Base-by-base conservation (phyloP, 2,888 invertebrate species). In the Eristalinus sepulchralis region DNA sequence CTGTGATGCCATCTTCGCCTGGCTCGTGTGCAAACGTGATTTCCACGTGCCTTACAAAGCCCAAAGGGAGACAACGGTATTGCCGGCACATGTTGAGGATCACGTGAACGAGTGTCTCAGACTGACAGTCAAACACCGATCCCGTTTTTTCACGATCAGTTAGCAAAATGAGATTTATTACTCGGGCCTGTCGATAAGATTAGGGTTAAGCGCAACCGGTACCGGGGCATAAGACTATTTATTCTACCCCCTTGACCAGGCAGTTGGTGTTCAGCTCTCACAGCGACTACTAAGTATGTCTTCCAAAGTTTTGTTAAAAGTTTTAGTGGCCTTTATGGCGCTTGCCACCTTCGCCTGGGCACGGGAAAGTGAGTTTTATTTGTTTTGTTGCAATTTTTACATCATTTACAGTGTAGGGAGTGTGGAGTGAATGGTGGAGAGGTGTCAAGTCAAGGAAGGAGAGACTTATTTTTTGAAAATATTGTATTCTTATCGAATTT, bases 361-460 rank as follows among this genome's bases (percentile, higher is more conserved):
- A 17, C 57, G 62, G 2, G 36, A 68, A 36, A 85, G 84, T 85
- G 71, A 85, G 84, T 80, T 80, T 63, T 47, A 31, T 55, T 60
- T 63, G 68, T 68, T 47, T 2, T 20, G 33, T 4, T 34, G 36
- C 1, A 2, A 10, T 63, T 63, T 20, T 17, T 39, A 17, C 1
- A 22, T 10, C 0, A 5, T 64, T 36, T 39, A 8, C 6, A 47
- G 47, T 8, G 17, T 17, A 0, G 6, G 27, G 27, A 27, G 27
- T 3, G 27, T 17, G 4, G 47, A 17, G 1, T 17, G 47, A 47
- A 17, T n/a, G n/a, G n/a, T n/a, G n/a, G n/a, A 5, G n/a, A 39
- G 27, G 27, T 27, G 27, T 27, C 27, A 27, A 27, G 5, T 5
- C 27, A 27, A 27, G 27, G 27, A 5, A 3, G 2, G 27, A 27